Base-by-base conservation (phyloP, 1,140 invertebrate genomes). In the Centruroides vittatus region DNA sequence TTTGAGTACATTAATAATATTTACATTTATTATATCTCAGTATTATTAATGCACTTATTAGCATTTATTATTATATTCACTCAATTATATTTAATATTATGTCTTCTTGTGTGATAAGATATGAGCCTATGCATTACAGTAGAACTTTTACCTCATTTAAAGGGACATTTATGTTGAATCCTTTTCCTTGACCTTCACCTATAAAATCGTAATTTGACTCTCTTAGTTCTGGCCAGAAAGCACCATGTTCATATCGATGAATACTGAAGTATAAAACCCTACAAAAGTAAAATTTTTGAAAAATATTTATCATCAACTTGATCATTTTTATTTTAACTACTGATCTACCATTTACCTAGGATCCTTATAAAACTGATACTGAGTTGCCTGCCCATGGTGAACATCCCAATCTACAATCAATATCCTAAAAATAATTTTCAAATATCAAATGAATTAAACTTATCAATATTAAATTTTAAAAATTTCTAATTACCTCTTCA, bases 351-450 rank as follows among this genome's bases (percentile, higher is more conserved):
- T 8, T 41, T 41, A 41, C 41, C 41, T 81, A 53, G 88, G 81
- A 77, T 95, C 88, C 63, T 93, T 79, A 71, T 98, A 97, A 75
- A 98, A 98, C 79, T 87, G 86, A 70, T 89, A 84, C 70, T 99
- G 96, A 1, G 89, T 96, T 0, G 86, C 94, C 77, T 96, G 91
- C 0, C 93, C 93, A 74, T 94, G 93, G 75, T 97, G 93, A 11
- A 96, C 86, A 76, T 99, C 96, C 85, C 91, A 97, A 75, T 99
- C 96, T 1, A 99, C 85, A 65, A 98, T 94, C 55, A 98, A 73
- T 66, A 98, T 85, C 68, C 83, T 53, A 53, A 8, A 53, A 6
- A 53, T 36, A 41, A 8, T 8, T 23, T 23, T 23, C 0, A 23
- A 23, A 23, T 23, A 23, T 23, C 23, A 23, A 23, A 23, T 23